phyloP scores from a whole-genome alignment of 2,113 vertebrate species.

The Saiga tatarica region DNA sequence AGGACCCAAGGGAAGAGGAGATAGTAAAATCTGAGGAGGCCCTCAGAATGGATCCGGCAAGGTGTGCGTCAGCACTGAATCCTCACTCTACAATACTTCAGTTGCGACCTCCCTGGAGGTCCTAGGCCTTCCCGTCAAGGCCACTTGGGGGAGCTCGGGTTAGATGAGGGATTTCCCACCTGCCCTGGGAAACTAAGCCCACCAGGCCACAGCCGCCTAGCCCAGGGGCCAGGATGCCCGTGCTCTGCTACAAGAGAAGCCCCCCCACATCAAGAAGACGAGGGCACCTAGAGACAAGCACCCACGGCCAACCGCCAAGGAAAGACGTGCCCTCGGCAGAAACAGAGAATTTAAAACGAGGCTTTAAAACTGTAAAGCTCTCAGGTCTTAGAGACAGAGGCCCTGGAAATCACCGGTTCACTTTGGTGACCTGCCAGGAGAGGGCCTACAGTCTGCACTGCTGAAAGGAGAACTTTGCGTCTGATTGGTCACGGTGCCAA shows the following conservation, averaged over 20 bases:
- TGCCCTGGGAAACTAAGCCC: not conserved
- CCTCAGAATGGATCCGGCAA: not conserved
- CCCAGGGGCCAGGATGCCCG: not conserved
- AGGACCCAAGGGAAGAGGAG: not conserved
- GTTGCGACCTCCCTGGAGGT: not conserved
- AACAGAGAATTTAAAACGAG: not conserved
- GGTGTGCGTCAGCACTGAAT: not conserved
- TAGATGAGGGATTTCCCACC: not conserved
- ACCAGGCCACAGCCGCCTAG: not conserved
- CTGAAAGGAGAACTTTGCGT: rapidly evolving
- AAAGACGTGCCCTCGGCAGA: not conserved
- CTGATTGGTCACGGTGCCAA: rapidly evolving
- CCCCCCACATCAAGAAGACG: not conserved
- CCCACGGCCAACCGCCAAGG: rapidly evolving
- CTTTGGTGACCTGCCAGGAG: no score
- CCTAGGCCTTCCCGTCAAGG: not conserved
- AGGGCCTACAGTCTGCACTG: not conserved
- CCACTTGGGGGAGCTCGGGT: not conserved
- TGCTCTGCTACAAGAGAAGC: not conserved
- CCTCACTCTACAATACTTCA: not conserved
- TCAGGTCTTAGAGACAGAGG: not conserved
- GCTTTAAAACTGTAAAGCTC: not conserved
- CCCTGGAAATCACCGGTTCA: not conserved
- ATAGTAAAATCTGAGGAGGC: not conserved
- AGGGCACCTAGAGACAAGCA: not conserved